Evolutionary conservation across 2,113 vertebrate genomes (phyloP).

Genomic region (Pygoscelis adeliae): DNA sequence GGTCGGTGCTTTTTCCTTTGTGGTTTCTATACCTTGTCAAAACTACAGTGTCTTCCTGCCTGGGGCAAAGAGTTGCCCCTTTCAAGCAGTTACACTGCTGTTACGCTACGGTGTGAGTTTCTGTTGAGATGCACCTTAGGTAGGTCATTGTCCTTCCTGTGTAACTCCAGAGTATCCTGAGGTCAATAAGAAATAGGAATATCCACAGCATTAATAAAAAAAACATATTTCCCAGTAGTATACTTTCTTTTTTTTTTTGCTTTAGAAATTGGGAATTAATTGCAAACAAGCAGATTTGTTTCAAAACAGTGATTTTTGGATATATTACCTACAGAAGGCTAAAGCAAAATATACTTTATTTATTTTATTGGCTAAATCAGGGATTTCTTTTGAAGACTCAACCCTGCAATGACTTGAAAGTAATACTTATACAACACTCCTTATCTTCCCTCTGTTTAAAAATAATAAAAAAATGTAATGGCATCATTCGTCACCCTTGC

Average conservation of each 20-base stretch:
- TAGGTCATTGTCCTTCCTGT: background rate
- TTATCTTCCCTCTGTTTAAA: conserved; percentile 34
- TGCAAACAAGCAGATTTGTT: background rate
- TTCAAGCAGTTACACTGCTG: background rate
- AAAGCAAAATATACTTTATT: background rate
- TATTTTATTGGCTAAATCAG: background rate
- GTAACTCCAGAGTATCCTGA: background rate
- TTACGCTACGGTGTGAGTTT: background rate
- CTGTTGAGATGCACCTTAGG: background rate
- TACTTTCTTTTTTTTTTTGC: background rate
- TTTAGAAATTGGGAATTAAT: background rate
- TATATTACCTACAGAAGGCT: background rate
- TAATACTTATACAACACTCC: background rate
- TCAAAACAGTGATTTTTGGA: background rate
- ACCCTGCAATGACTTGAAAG: conserved; percentile 22
- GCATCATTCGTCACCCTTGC: conserved; percentile 48
- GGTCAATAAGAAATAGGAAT: background rate
- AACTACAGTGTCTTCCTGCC: background rate
- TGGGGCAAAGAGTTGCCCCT: background rate
- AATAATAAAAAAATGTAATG: conserved; percentile 55
- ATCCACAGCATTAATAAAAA: background rate
- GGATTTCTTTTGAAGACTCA: conserved; percentile 9
- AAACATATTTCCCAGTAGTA: background rate
- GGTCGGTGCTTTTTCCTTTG: background rate
- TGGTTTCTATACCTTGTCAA: background rate